Evolutionary conservation across 1,140 invertebrate species (phyloP), one percentile per base, ranked within the genome.

Genomic region (Cylas formicarius): DNA sequence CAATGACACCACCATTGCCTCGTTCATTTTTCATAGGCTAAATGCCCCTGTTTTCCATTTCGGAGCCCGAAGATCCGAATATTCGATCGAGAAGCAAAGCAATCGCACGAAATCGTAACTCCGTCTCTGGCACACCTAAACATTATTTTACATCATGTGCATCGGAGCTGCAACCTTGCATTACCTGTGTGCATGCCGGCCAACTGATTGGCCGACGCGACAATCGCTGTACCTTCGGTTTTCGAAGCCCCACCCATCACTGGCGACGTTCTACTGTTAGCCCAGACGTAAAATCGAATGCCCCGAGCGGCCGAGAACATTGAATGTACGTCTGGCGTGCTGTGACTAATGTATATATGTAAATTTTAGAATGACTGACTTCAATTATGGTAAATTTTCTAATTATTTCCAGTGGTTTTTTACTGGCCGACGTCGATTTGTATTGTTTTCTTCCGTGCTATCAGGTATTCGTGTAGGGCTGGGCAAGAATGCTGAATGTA

Each of bases 201-300:
- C 46, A 53, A 42, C 35, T 20, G 55, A 59, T 59, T 59, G 57
- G 57, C 43, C 48, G 46, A 29, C 37, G 41, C 53, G 52, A 57
- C 54, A 57, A 52, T 59, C 43, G 50, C 55, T 52, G 45, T 55
- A 55, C 45, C 44, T 35, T 46, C 44, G 31, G 48, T 52, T 42
- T 42, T 34, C 40, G 35, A 49, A 31, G 48, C 54, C 55, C 53
- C 57, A 55, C 55, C 57, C 55, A 53, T 50, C 42, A 31, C 16
- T 39, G 44, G 18, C 38, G 38, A 42, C 44, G 48, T 44, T 48
- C 24, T 16, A 36, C 37, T 47, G 52, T 39, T 48, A 37, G 55
- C 28, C 40, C 52, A 52, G 33, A 16, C 47, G 16, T 43, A 48
- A 41, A 33, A 34, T 16, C 45, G 33, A 44, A 39, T 44, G 33